Percentiles rank a stretch among this genome's conserved stretches.
phyloP scores from a whole-genome alignment of 1,140 invertebrate genomes.

The Drosophila ananassae region DNA sequence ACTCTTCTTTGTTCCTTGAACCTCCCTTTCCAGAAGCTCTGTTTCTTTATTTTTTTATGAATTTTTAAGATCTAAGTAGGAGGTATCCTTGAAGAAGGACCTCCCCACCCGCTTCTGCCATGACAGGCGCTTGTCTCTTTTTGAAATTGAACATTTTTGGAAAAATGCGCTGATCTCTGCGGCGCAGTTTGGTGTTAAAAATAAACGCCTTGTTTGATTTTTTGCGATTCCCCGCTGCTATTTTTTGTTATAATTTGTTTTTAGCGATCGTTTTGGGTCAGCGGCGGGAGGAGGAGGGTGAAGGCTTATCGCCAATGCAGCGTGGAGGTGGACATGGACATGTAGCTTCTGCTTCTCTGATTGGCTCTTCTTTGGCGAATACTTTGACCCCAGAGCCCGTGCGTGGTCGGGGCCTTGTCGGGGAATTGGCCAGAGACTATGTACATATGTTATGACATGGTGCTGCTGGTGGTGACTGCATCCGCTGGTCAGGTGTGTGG shows the following conservation, averaged over 20 bases:
- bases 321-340: background rate
- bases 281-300: too few species aligned
- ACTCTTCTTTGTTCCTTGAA: too few species aligned
- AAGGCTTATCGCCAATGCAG: slow-evolving; percentile 27
- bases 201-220: slow-evolving; percentile 36
- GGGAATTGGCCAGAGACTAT: slow-evolving; percentile 12
- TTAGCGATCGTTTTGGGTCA: slow-evolving; percentile 10
- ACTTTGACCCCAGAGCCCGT: slow-evolving; percentile 47
- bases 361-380: slow-evolving; percentile 15
- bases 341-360: background rate
- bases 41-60: slow-evolving; percentile 15
- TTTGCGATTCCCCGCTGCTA: slow-evolving; percentile 1
- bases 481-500: slow-evolving; percentile 30
- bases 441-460: background rate
- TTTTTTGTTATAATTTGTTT: slow-evolving; percentile 2
- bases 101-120: background rate
- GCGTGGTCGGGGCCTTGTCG: slow-evolving; percentile 61
- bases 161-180: slow-evolving; percentile 29
- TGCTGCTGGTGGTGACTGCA: slow-evolving; percentile 6
- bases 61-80: background rate
- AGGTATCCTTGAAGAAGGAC: too few species aligned
- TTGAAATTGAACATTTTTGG: slow-evolving; percentile 39
- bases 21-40: background rate
- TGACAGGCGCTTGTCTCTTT: slow-evolving; percentile 11
- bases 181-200: slow-evolving; percentile 54